A percentile compares a stretch with the other conserved stretches of the same genome.
phyloP scores from a whole-genome alignment of 2,113 vertebrate species.

The Camarhynchus parvulus region DNA sequence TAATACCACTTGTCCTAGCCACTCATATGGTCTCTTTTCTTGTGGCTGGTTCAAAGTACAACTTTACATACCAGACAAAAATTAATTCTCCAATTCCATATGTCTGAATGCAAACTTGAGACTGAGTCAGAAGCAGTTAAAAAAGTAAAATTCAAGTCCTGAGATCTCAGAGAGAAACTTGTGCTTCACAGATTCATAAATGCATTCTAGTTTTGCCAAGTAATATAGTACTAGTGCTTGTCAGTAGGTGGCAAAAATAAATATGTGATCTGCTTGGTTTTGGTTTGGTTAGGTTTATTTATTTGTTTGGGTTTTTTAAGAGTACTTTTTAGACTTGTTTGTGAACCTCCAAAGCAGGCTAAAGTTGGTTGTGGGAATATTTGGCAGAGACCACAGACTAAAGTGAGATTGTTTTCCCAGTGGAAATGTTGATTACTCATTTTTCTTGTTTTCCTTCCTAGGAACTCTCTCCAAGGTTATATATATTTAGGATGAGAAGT shows the following conservation, averaged over 20 bases:
- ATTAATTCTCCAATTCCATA: neutral
- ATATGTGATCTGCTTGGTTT: neutral
- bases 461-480: constrained; percentile 66
- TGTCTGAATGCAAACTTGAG: neutral
- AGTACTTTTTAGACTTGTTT: neutral
- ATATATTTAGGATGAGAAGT: constrained; percentile 70
- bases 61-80: neutral
- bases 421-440: constrained; percentile 23
- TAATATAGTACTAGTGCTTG: neutral
- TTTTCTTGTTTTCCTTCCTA: constrained; percentile 21
- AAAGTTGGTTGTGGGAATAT: neutral
- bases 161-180: neutral
- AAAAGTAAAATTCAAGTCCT: neutral
- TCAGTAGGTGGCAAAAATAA: neutral
- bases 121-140: neutral
- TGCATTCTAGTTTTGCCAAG: neutral
- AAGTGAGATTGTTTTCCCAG: neutral
- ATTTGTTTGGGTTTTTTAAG: neutral
- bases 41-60: neutral
- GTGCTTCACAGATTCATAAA: neutral
- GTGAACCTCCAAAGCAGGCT: neutral
- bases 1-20: neutral
- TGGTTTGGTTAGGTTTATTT: neutral
- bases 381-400: neutral
- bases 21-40: neutral